Percentiles rank a stretch among this genome's conserved stretches.
phyloP scores from a whole-genome alignment of 2,888 invertebrate species.

The Pollenia griseotomentosa region DNA sequence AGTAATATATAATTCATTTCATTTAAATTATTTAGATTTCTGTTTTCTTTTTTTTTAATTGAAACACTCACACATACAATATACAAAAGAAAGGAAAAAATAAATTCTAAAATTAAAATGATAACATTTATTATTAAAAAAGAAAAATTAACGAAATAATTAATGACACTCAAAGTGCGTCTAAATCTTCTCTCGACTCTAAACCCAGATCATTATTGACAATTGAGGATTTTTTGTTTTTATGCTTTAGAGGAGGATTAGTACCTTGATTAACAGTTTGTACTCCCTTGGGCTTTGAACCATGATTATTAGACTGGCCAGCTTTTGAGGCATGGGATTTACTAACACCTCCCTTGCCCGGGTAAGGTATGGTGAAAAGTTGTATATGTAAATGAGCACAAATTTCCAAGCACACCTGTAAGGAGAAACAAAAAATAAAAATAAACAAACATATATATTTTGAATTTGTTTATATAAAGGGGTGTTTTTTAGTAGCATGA shows the following conservation, averaged over 20 bases:
- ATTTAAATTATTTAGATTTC: slow-evolving; percentile 47
- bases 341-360: slow-evolving; percentile 79
- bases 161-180: slow-evolving; percentile 69
- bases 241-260: slow-evolving; percentile 77
- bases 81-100: slow-evolving; percentile 48
- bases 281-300: slow-evolving; percentile 68
- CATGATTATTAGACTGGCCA: slow-evolving; percentile 57
- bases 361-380: slow-evolving; percentile 92
- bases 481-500: too few species aligned
- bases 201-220: slow-evolving; percentile 69
- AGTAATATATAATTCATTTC: slow-evolving; percentile 44
- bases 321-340: slow-evolving; percentile 47
- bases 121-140: slow-evolving; percentile 57
- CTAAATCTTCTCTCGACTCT: slow-evolving; percentile 69
- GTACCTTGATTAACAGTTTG: slow-evolving; percentile 78
- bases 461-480: too few species aligned
- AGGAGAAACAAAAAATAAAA: background rate
- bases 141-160: slow-evolving; percentile 57
- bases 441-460: background rate
- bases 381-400: slow-evolving; percentile 94
- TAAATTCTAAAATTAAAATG: slow-evolving; percentile 54
- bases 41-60: slow-evolving; percentile 21
- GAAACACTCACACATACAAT: slow-evolving; percentile 57
- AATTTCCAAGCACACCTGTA: slow-evolving; percentile 93
- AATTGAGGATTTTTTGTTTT: slow-evolving; percentile 78